Evolutionary conservation across 2,113 vertebrate species (phyloP).

Genomic region (Mionectes macconnelli): DNA sequence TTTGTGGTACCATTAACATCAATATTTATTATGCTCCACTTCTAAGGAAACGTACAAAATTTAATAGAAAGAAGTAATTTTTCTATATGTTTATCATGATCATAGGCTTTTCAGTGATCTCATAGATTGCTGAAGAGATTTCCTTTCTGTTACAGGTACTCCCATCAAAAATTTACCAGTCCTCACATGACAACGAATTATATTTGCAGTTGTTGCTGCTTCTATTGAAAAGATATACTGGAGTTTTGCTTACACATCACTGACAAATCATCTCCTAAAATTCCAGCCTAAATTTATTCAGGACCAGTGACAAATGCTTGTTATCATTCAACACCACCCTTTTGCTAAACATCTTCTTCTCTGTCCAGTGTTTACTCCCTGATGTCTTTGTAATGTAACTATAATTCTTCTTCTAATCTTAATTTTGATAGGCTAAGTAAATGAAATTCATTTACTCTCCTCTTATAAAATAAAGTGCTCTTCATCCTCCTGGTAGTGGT

Average conservation of each 20-base stretch:
- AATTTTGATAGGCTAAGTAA: not conserved
- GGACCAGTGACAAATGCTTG: not conserved
- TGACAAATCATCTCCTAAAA: not conserved
- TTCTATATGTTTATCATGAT: not conserved
- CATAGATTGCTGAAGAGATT: not conserved
- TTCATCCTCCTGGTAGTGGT: not conserved
- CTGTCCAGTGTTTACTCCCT: not conserved
- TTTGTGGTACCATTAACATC: not conserved
- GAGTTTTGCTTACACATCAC: not conserved
- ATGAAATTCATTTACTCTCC: not conserved
- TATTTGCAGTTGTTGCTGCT: not conserved
- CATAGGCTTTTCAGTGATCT: not conserved
- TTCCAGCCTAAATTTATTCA: not conserved
- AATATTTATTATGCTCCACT: not conserved
- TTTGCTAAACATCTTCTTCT: not conserved
- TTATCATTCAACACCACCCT: not conserved
- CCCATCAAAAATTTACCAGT: not conserved
- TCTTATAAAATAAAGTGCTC: not conserved
- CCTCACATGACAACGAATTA: not conserved
- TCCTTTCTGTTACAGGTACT: not conserved
- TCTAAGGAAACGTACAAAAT: not conserved
- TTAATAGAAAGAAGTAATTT: not conserved
- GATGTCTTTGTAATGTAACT: not conserved
- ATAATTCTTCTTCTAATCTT: not conserved
- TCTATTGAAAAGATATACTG: not conserved